Base-by-base conservation (phyloP, 1,140 invertebrate genomes). In the Forficula auricularia region DNA sequence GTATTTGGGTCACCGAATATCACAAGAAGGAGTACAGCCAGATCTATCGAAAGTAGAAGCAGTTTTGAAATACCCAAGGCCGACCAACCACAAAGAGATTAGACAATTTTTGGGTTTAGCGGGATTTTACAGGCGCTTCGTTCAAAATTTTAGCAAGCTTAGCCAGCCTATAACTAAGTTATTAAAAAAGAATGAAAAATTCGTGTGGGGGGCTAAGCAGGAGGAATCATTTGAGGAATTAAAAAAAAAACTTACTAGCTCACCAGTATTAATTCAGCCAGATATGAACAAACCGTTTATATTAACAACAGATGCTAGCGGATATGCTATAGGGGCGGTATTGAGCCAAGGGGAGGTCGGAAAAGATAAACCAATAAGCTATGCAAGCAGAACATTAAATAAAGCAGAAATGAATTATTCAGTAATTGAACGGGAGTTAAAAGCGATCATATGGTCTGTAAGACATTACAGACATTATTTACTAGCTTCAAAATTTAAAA, bases 341-440 rank as follows among this genome's bases (percentile, higher is more conserved):
- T 18, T 45, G 15, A 32, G 20, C 12, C 44, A 45, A 18, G 53
- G 51, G 16, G 33, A 50, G 7, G 43, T 45, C 2, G 48, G 47
- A 19, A 13, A 37, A 12, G 44, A 45, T 41, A 18, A 20, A 10
- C 44, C 44, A 31, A 31, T 45, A 8, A 16, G 15, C 2, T 45
- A 45, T 13, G 38, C 38, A 3, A 45, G 44, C 14, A 37, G 44
- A 2, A 45, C 38, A 1, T 15, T 45, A 13, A 45, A 45, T 42
- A 3, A 41, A 33, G 44, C 44, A 19, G 54, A 54, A 48, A 36
- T 15, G 36, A 52, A 49, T 45, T 56, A 56, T 43, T 45, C 45
- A 0, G 52, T 52, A 3, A 57, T 50, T 9, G 56, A 60, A 48
- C 50, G 53, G 30, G 55, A 59, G 50, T 38, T 57, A 3, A 31